A percentile compares a stretch with the other conserved stretches of the same genome.
Conservation (phyloP, 2,888 invertebrate genomes). For the Beris morrisii region DNA sequence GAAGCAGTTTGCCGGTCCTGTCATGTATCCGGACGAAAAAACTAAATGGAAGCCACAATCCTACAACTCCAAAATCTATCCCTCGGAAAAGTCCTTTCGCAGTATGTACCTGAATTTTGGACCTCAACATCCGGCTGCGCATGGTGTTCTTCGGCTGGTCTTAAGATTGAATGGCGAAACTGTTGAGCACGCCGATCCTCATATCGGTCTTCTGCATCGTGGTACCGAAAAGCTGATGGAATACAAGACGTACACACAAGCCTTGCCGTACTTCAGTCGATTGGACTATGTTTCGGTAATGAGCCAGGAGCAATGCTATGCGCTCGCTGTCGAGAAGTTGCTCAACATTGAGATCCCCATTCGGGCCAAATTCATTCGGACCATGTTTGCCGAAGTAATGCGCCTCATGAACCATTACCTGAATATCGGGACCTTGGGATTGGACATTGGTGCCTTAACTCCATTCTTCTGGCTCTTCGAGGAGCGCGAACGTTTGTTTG, state of each 20-base stretch:
- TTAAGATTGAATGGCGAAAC: constrained; percentile 81
- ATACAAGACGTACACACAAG: constrained; percentile 83
- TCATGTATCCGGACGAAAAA: constrained; percentile 61
- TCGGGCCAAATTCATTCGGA: constrained; percentile 79
- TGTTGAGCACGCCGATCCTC: constrained; percentile 77
- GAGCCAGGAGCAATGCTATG: constrained; percentile 77
- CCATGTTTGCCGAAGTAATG: constrained; percentile 73
- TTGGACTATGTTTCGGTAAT: constrained; percentile 86
- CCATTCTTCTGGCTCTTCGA: constrained; percentile 92
- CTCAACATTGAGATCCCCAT: constrained; percentile 75
- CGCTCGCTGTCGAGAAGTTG: constrained; percentile 80
- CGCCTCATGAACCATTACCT: constrained; percentile 80
- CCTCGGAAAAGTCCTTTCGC: constrained; percentile 61
- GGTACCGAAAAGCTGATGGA: constrained; percentile 91
- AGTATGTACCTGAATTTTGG: constrained; percentile 81
- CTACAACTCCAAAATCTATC: constrained; percentile 51
- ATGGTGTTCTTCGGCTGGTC: constrained; percentile 82
- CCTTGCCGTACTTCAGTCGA: constrained; percentile 83
- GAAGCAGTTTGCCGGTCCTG: constrained; percentile 60
- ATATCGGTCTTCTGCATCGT: constrained; percentile 83
- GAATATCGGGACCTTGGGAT: constrained; percentile 70
- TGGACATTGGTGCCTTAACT: constrained; percentile 85
- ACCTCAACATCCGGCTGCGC: constrained; percentile 89
- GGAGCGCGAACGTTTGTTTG: constrained; percentile 83
- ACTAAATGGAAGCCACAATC: constrained; percentile 49